These are phyloP conservation scores for Choloepus hoffmanni DNA, from an alignment of 2,113 vertebrate species.

Conservation along the genomic window DNA sequence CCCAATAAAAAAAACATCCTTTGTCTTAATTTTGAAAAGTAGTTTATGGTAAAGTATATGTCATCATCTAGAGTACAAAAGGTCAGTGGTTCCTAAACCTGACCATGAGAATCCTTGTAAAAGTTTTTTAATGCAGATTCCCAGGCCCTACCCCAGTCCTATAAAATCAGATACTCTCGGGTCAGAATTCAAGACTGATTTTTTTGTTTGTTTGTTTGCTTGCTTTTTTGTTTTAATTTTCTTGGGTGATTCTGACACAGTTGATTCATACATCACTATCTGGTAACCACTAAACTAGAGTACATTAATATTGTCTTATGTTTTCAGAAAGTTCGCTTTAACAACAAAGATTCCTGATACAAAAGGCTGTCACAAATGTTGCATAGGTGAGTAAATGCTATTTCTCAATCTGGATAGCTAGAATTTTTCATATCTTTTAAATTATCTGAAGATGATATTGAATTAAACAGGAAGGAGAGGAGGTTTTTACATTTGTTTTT, in stretches of 20 bases:
- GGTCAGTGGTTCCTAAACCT: background rate
- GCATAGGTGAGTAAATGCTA: constrained; percentile 92
- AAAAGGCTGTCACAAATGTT: constrained; percentile 99
- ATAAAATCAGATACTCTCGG: background rate
- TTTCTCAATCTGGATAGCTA: constrained; percentile 41
- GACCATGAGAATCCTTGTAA: background rate
- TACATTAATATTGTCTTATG: constrained; percentile 65
- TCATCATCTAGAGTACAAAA: constrained; percentile 28
- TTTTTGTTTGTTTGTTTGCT: background rate
- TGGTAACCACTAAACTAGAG: background rate
- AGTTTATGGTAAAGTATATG: background rate
- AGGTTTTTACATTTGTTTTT: constrained; percentile 44
- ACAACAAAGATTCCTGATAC: constrained; percentile 99
- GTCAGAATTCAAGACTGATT: background rate
- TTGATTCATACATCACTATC: background rate
- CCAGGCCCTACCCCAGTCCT: background rate
- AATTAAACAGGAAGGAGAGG: background rate
- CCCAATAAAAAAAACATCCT: constrained; percentile 15
- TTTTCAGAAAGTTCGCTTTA: constrained; percentile 96
- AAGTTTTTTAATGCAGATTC: background rate
- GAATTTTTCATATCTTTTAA: constrained; percentile 17
- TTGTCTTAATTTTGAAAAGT: constrained; percentile 58
- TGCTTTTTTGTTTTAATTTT: background rate
- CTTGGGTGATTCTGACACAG: background rate
- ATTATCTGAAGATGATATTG: background rate